A percentile compares a stretch with the other conserved stretches of the same genome.
These are phyloP conservation scores for Lepidurus apus DNA, from an alignment of 1,140 invertebrate genomes.

Conservation along the genomic window DNA sequence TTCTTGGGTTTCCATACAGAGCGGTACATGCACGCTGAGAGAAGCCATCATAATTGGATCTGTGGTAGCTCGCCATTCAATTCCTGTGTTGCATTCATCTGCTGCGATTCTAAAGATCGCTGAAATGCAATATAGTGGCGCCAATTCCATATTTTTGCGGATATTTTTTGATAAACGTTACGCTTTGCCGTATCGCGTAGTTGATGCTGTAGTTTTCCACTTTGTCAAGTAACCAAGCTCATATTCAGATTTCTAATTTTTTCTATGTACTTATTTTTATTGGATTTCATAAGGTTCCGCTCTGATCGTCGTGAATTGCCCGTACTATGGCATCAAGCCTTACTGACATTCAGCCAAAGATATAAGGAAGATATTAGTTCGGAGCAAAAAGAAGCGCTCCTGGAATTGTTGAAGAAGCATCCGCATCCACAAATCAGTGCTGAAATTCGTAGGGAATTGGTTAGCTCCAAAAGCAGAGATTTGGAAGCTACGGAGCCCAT, in stretches of 20 bases:
- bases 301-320: constrained; percentile 75
- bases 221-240: constrained; percentile 66
- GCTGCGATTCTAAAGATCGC: constrained; percentile 93
- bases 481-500: constrained; percentile 36
- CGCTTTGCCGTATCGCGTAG: constrained; percentile 88
- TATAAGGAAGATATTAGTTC: constrained; percentile 92
- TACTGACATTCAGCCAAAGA: constrained; percentile 88
- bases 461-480: constrained; percentile 75
- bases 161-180: constrained; percentile 98
- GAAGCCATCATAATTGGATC: constrained; percentile 95
- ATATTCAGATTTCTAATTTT: constrained; percentile 15
- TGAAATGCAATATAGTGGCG: constrained; percentile 96
- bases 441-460: constrained; percentile 78
- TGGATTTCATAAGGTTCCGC: constrained; percentile 63
- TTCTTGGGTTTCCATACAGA: constrained; percentile 48
- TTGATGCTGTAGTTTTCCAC: constrained; percentile 94
- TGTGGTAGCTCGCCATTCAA: constrained; percentile 81
- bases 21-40: constrained; percentile 85
- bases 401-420: constrained; percentile 71
- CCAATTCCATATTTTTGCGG: constrained; percentile 91
- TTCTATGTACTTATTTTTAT: constrained; percentile 34
- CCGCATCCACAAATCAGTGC: constrained; percentile 72
- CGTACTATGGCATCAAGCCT: constrained; percentile 93
- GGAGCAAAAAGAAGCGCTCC: constrained; percentile 82
- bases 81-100: constrained; percentile 93